phyloP scores from a whole-genome alignment of 37 sponge, comb jelly and placozoan species.

The Hexactinellida sp. region DNA sequence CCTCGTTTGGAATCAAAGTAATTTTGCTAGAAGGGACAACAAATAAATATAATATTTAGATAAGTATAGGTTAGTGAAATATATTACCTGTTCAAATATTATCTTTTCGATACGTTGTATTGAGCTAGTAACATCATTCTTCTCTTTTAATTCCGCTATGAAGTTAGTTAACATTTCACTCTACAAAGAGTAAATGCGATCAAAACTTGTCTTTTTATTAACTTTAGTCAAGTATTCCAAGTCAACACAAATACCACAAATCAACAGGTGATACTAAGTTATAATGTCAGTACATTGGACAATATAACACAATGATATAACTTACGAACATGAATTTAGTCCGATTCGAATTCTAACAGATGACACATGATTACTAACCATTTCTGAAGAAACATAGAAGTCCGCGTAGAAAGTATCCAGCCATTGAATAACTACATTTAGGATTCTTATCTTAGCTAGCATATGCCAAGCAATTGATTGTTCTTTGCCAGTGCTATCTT shows the following conservation, averaged over 20 bases:
- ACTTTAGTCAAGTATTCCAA: background rate
- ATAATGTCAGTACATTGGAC: too few relatives aligned
- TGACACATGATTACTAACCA: background rate
- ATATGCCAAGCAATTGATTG: background rate
- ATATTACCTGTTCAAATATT: background rate
- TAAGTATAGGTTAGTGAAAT: background rate
- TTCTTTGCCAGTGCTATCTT: background rate
- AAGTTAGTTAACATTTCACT: background rate
- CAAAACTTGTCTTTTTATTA: background rate
- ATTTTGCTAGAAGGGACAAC: background rate
- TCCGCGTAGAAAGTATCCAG: background rate
- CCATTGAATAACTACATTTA: background rate
- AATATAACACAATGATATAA: background rate
- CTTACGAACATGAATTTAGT: background rate
- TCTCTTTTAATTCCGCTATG: background rate
- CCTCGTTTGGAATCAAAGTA: background rate
- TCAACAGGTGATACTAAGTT: too few relatives aligned
- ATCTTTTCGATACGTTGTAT: background rate
- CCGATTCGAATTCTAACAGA: background rate
- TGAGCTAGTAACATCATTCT: background rate
- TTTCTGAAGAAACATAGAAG: background rate
- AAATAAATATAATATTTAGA: background rate
- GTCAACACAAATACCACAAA: too few relatives aligned
- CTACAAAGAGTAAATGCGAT: background rate
- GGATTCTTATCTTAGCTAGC: constrained; percentile 10